Conservation (phyloP, 1,140 invertebrate species). For the Bombus vancouverensis region DNA sequence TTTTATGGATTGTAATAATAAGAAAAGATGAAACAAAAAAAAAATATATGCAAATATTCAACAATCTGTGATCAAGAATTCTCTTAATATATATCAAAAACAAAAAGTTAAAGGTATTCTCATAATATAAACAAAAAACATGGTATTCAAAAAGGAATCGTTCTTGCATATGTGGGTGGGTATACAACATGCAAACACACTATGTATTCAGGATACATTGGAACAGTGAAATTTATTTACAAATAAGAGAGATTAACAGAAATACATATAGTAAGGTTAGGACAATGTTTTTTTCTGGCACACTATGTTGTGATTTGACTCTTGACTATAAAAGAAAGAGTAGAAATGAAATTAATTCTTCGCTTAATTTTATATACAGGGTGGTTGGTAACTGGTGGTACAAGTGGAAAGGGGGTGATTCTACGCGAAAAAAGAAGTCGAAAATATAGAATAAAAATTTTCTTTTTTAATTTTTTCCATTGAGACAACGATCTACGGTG, state of each 20-base stretch:
- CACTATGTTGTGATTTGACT: not conserved
- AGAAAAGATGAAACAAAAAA: not conserved
- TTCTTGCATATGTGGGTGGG: not conserved
- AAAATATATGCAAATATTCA: not conserved
- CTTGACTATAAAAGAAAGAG: not conserved
- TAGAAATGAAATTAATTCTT: not conserved
- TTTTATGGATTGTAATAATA: not conserved
- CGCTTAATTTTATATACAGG: not conserved
- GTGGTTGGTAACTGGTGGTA: no score
- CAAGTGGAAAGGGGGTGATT: no score
- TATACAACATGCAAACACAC: not conserved
- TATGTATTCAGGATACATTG: slow-evolving; percentile 8
- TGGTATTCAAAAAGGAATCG: no score
- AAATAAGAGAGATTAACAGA: slow-evolving; percentile 39
- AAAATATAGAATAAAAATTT: no score
- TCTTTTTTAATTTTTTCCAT: no score
- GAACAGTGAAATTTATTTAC: slow-evolving; percentile 56
- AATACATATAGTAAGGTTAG: slow-evolving; percentile 28
- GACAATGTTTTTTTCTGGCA: not conserved
- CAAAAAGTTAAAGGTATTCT: not conserved
- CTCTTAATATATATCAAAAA: not conserved
- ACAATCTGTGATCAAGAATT: not conserved
- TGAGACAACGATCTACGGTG: no score
- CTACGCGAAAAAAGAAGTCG: no score
- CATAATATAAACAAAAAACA: not conserved